Percentiles rank a stretch among this genome's conserved stretches.
phyloP scores from a whole-genome alignment of 1,140 invertebrate species.

The Solenopsis invicta region DNA sequence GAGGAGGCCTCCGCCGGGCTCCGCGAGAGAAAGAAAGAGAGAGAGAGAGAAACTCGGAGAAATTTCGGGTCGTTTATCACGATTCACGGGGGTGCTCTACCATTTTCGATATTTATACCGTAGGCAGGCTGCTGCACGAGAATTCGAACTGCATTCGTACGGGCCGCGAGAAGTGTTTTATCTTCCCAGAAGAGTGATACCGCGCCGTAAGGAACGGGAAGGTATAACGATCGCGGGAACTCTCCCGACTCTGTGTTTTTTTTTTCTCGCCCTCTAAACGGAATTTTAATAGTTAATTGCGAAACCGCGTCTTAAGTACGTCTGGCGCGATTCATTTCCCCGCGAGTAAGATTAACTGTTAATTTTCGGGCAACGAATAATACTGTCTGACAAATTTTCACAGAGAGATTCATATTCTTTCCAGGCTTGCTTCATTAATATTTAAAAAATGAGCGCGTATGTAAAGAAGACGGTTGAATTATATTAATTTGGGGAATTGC shows the following conservation, averaged over 20 bases:
- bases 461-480: neutral
- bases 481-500: neutral
- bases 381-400: neutral
- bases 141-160: constrained; percentile 48
- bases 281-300: constrained; percentile 41
- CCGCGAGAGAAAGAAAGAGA: constrained; percentile 6
- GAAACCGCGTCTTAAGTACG: neutral
- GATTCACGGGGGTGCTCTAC: constrained; percentile 12
- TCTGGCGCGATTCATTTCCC: constrained; percentile 3
- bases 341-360: constrained; percentile 11
- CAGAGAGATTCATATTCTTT: neutral
- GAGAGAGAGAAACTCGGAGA: constrained; percentile 26
- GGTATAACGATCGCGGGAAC: constrained; percentile 30
- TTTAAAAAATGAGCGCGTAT: neutral
- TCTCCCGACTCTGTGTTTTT: neutral
- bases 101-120: constrained; percentile 65
- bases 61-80: constrained; percentile 68
- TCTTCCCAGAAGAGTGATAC: constrained; percentile 47
- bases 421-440: neutral
- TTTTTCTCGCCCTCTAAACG: neutral
- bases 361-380: neutral
- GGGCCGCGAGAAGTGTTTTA: constrained; percentile 48
- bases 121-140: constrained; percentile 9
- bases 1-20: neutral
- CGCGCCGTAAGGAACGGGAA: constrained; percentile 8